Conservation (phyloP, 2,888 invertebrate species). For the Microplitis manilae region DNA sequence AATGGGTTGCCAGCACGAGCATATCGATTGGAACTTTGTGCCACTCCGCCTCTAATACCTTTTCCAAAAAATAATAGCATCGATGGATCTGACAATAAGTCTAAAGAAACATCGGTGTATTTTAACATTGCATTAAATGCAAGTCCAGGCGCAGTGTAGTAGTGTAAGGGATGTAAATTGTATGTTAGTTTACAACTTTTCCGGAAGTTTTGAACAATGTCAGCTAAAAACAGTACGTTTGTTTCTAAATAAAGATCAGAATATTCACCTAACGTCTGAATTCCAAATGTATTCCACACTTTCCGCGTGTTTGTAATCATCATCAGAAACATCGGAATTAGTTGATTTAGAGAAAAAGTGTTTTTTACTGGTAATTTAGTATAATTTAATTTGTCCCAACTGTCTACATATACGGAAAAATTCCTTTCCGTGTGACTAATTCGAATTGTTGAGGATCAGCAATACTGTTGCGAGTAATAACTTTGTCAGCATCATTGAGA, state of each 20-base stretch:
- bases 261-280: constrained; percentile 61
- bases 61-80: constrained; percentile 46
- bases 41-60: constrained; percentile 50
- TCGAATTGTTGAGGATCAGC: constrained; percentile 43
- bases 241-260: constrained; percentile 63
- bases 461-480: constrained; percentile 36
- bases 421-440: constrained; percentile 56
- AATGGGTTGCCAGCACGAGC: constrained; percentile 51
- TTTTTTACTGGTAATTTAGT: constrained; percentile 40
- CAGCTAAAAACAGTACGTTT: constrained; percentile 61
- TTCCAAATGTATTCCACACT: constrained; percentile 61
- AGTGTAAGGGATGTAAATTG: constrained; percentile 56
- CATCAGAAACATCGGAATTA: constrained; percentile 45
- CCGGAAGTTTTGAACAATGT: constrained; percentile 66
- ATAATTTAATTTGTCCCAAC: constrained; percentile 48
- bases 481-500: constrained; percentile 20
- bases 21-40: constrained; percentile 52
- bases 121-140: constrained; percentile 48
- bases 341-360: constrained; percentile 53
- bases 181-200: constrained; percentile 55
- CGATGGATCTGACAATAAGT: constrained; percentile 49
- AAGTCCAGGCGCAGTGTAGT: constrained; percentile 45
- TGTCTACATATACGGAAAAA: constrained; percentile 61
- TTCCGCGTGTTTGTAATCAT: constrained; percentile 60
- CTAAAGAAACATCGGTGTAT: constrained; percentile 40